These are phyloP conservation scores for Pagrus major DNA, from an alignment of 2,113 vertebrate genomes.

Conservation along the genomic window DNA sequence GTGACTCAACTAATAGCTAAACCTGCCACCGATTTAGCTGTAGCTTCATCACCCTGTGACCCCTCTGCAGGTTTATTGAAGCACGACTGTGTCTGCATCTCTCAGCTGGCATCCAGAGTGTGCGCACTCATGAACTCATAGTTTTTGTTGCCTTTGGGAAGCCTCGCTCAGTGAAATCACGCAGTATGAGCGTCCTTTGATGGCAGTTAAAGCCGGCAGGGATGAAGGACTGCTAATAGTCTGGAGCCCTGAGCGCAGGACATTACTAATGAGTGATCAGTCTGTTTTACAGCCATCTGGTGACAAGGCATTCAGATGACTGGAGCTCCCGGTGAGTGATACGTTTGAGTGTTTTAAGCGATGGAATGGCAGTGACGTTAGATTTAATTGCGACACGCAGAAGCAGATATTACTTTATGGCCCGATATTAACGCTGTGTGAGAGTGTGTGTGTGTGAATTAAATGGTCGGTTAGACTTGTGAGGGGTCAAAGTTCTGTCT, in stretches of 20 bases:
- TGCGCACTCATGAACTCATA: slow-evolving; percentile 11
- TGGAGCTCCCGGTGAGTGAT: slow-evolving; percentile 10
- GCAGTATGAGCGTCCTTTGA: slow-evolving; percentile 44
- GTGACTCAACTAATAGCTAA: slow-evolving; percentile 86
- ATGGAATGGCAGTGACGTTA: slow-evolving; percentile 71
- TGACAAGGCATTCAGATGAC: slow-evolving; percentile 56
- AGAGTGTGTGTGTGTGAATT: slow-evolving; percentile 50
- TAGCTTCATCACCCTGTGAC: slow-evolving; percentile 75
- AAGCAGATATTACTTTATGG: slow-evolving; percentile 65
- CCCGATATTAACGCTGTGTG: slow-evolving; percentile 23
- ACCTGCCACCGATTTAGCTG: slow-evolving; percentile 75
- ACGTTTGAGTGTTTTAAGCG: slow-evolving; percentile 31
- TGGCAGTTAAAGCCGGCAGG: slow-evolving; percentile 46
- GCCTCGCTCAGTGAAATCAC: slow-evolving; percentile 46
- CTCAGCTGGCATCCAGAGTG: slow-evolving; percentile 45
- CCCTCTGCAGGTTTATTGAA: slow-evolving; percentile 63
- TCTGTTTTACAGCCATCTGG: slow-evolving; percentile 62
- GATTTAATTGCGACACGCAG: slow-evolving; percentile 69
- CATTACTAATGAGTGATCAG: slow-evolving; percentile 71
- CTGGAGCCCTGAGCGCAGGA: slow-evolving; percentile 35
- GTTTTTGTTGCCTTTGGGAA: slow-evolving; percentile 53
- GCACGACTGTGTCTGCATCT: slow-evolving; percentile 52
- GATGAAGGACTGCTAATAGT: slow-evolving; percentile 54
- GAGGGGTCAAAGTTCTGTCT: slow-evolving; percentile 78
- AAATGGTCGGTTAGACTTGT: slow-evolving; percentile 73